Percentiles rank a stretch among this genome's conserved stretches.
Conservation (phyloP, 2,113 vertebrate genomes). For the Crocuta crocuta region DNA sequence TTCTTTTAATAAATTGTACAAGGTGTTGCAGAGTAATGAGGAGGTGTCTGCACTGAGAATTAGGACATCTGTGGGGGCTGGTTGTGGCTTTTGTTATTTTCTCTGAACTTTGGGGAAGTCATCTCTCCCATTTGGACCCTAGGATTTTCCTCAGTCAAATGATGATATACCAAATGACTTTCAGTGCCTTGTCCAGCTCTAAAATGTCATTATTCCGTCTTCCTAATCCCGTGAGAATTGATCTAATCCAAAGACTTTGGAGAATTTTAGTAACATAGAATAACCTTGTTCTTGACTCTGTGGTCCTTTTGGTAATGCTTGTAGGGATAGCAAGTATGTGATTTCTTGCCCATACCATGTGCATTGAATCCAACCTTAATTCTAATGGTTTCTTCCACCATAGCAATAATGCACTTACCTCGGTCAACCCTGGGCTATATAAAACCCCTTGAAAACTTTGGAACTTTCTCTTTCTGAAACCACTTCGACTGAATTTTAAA, state of each 20-base stretch:
- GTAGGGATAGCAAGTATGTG: not conserved
- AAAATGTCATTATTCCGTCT: not conserved
- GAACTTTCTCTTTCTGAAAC: conserved; percentile 76
- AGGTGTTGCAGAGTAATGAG: not conserved
- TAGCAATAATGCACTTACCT: conserved; percentile 51
- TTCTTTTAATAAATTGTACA: not conserved
- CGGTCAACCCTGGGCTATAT: conserved; percentile 70
- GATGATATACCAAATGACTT: not conserved
- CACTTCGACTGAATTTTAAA: conserved; percentile 74
- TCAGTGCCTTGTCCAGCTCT: not conserved
- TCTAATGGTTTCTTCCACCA: conserved; percentile 63
- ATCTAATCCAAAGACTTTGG: not conserved
- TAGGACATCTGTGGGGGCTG: not conserved
- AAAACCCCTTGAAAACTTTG: conserved; percentile 57
- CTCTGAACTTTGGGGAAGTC: not conserved
- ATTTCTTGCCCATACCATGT: not conserved
- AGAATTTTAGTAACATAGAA: not conserved
- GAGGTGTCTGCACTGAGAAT: not conserved
- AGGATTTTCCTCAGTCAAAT: not conserved
- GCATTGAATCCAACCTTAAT: conserved; percentile 41
- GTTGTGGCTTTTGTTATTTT: not conserved
- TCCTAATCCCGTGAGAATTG: not conserved
- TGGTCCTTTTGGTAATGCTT: not conserved
- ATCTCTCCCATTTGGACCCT: not conserved
- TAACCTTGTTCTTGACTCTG: not conserved